Base-by-base conservation (phyloP, 2,797 vertebrate species). In the Lepus oiostolus region DNA sequence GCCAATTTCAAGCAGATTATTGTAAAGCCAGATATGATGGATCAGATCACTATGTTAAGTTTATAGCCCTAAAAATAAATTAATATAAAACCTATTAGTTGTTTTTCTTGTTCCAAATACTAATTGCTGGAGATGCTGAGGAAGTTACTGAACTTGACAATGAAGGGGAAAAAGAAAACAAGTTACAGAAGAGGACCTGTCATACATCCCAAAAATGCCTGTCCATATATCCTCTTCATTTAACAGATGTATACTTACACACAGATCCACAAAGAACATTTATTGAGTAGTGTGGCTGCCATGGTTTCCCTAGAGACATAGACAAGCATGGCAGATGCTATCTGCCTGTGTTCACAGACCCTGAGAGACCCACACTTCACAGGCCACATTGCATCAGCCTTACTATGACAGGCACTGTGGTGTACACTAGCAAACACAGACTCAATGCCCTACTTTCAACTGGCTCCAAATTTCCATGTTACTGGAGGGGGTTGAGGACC, bases 1-100 rank as follows among this genome's bases (percentile, higher is more conserved):
- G 75, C 91, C 85, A 79, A 82, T 91, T 91, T 85, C 85, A 97
- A 95, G 58, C 82, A 85, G 81, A 84, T 93, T 91, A 91, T 75
- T 58, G 74, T 71, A 65, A 87, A 90, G 76, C 28, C 38, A 74
- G 26, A 24, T 38, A 35, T 42, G 50, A 28, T 68, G 87, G 91
- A 87, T 95, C 50, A 60, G 67, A 82, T 22, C 4, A 42, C 42
- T 76, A 52, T 76, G 84, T 84, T 89, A 91, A 76, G 84, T 76
- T 26, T 54, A 84, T 28, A 83, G 28, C 35, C 50, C 80, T 89
- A 77, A 95, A 72, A 54, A 68, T 93, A 60, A 93, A 80, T 70
- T n/a, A 82, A 68, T 26, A 71, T 26, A 42, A 65, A 77, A 65
- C 42, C n/a, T 54, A 3, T 42, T 38, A 68, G 88, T 47, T 88